Base-by-base conservation (phyloP, 2,113 vertebrate species). In the Mirza zaza region DNA sequence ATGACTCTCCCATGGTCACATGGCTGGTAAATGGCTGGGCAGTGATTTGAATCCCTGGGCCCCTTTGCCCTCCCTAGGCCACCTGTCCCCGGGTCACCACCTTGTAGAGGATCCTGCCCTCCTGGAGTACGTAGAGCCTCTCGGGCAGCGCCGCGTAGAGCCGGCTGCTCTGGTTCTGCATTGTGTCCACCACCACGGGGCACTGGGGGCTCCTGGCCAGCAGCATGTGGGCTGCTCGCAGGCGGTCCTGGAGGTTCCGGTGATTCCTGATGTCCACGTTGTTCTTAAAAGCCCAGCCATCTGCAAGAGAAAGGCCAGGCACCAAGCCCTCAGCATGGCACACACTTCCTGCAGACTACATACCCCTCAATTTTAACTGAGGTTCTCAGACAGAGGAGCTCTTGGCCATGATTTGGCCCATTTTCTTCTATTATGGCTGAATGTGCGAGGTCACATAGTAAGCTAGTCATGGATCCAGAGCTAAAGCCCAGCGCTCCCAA, bases 271-370 rank as follows among this genome's bases (percentile, higher is more conserved):
- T 99, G 91, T 99, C 86, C 45, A 99, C 39, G 10, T 99, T 99
- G 98, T 99, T 99, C 97, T 96, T 97, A 94, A 99, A 99, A 95
- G 99, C 99, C 99, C 99, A 99, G 90, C 98, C 99, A 95, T 99
- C 99, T 99, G 87, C 65, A 93, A 96, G 12, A 91, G 61, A 88
- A 86, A 97, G 95, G 88, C 5, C 92, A 1, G 48, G 76, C n/a
- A 75, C 63, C 8, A n/a, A 42, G 17, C 23, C 45, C 9, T 12
- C 8, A 36, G 52, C 39, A 34, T 36, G 70, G 23, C 21, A 11
- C 11, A 17, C 13, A n/a, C 36, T 71, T 84, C 45, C 57, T 45
- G 8, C 12, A 27, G 34, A 52, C 39, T 65, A 86, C 57, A 75
- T 27, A 36, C 25, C 4, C 4, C 10, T 15, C 45, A 9, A 42